Percentiles rank a stretch among this genome's conserved stretches.
phyloP scores from a whole-genome alignment of 2,797 vertebrate species.

The Enteromius unitaeniatus region DNA sequence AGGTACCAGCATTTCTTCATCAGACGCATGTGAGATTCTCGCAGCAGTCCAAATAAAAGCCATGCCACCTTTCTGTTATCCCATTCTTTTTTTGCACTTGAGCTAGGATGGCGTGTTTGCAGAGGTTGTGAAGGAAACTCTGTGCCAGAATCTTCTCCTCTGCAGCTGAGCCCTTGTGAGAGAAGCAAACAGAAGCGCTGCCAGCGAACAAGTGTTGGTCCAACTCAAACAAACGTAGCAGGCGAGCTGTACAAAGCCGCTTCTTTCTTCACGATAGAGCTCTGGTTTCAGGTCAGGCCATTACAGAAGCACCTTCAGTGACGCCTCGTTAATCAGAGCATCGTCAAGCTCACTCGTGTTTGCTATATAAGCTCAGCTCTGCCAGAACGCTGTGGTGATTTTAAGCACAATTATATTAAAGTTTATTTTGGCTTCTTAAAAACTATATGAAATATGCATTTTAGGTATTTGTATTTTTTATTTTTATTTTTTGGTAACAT shows the following conservation, averaged over 20 bases:
- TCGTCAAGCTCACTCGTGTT: background rate
- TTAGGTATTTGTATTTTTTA: background rate
- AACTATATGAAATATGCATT: too few species aligned
- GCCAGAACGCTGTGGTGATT: background rate
- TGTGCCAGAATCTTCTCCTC: slow-evolving; percentile 4
- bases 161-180: slow-evolving; percentile 22
- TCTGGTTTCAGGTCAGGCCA: slow-evolving; percentile 11
- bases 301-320: slow-evolving; percentile 32
- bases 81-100: background rate
- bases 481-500: too few species aligned
- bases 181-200: slow-evolving; percentile 31
- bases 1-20: slow-evolving; percentile 25
- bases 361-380: background rate
- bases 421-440: background rate
- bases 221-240: slow-evolving; percentile 36
- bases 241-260: background rate
- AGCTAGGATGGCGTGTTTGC: background rate
- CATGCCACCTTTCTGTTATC: background rate
- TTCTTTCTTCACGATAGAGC: slow-evolving; percentile 17
- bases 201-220: slow-evolving; percentile 16
- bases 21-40: slow-evolving; percentile 10
- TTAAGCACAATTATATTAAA: background rate
- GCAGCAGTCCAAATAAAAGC: slow-evolving; percentile 1
- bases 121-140: slow-evolving; percentile 1
- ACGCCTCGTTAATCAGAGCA: slow-evolving; percentile 10